Evolutionary conservation across 2,113 vertebrate species (phyloP), one percentile per base, ranked within the genome.

Genomic region (Desmodus rotundus): DNA sequence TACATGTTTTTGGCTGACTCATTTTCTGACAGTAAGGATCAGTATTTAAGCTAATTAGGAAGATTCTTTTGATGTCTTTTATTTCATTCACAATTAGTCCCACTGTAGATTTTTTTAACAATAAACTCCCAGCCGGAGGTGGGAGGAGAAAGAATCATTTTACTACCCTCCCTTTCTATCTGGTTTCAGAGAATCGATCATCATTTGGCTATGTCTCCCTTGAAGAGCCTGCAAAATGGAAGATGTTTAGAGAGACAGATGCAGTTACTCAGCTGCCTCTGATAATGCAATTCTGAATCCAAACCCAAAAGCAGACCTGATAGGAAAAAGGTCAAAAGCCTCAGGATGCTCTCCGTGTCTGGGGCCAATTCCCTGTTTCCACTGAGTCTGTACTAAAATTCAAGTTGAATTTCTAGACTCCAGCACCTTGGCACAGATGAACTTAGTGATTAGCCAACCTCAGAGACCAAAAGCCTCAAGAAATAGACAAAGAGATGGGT

Each of bases 21-120:
- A 97, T 95, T 98, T 93, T 96, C 76, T 96, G 73, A 90, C 91
- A 77, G 88, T 93, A 97, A 97, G 2, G 4, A 97, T 97, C 94
- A 80, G 81, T 93, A 95, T 91, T 97, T 97, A 98, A 96, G 77
- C 17, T 97, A 96, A 97, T 97, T 97, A 98, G 68, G 65, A 73
- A 94, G 91, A 95, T 91, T 92, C 86, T 97, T 97, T 97, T 97
- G 92, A 97, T 95, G 95, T 89, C 63, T 95, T 96, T 91, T 95
- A 96, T 94, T 97, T 97, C 82, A 92, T 77, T 96, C 90, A 94
- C 77, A 95, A 95, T 97, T 96, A 96, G 38, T 95, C 81, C 68
- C 93, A 54, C 19, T 72, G 11, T 89, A 67, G 33, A 13, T 87
- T 84, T 83, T 68, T 38, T 10, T 41, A 4, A 33, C 36, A 88